phyloP scores from a whole-genome alignment of 2,888 invertebrate species.

The Temnothorax rugatulus region DNA sequence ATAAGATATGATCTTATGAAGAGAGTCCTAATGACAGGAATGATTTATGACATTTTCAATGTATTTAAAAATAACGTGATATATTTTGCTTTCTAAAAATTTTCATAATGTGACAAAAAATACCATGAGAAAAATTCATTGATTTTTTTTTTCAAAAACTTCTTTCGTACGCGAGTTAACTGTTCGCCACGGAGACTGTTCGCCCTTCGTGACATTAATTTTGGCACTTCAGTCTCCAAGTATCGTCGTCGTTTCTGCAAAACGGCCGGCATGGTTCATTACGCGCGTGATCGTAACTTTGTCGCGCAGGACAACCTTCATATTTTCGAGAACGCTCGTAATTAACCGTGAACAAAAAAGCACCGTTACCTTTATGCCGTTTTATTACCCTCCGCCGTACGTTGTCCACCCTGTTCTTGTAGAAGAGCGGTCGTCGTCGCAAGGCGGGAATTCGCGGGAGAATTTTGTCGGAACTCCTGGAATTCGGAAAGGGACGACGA shows the following conservation, averaged over 20 bases:
- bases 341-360: constrained; percentile 35
- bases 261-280: constrained; percentile 16
- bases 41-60: neutral
- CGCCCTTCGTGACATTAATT: constrained; percentile 23
- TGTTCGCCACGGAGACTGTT: neutral
- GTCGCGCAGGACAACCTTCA: constrained; percentile 11
- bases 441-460: constrained; percentile 65
- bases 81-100: constrained; percentile 16
- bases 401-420: constrained; percentile 35
- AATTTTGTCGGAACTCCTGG: constrained; percentile 66
- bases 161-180: constrained; percentile 12
- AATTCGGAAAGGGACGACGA: constrained; percentile 64
- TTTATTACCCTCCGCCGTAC: constrained; percentile 24
- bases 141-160: constrained; percentile 1
- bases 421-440: constrained; percentile 58
- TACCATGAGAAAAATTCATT: neutral
- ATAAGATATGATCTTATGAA: neutral
- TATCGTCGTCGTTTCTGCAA: constrained; percentile 3
- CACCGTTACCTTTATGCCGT: constrained; percentile 20
- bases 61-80: constrained; percentile 1
- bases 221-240: constrained; percentile 4
- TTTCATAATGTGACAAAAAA: neutral
- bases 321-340: constrained; percentile 24
- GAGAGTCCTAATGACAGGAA: neutral
- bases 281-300: constrained; percentile 14